Evolutionary conservation across 2,888 invertebrate species (phyloP).

Genomic region (Drosophila falleni): DNA sequence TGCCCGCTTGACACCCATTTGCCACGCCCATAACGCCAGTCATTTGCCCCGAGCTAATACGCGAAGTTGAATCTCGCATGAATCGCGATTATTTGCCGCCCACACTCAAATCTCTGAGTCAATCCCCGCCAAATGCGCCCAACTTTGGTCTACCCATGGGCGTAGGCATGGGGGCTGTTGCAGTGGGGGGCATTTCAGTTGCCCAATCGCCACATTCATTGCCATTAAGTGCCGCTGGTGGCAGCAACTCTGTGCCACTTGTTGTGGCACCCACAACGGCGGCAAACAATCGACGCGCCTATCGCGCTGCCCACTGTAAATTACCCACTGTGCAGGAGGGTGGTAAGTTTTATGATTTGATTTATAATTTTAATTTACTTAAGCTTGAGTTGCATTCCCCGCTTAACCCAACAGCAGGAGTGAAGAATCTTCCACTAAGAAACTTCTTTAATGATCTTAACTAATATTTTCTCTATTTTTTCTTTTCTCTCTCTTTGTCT

Average conservation of each 20-base stretch:
- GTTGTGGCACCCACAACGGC: slow-evolving; percentile 72
- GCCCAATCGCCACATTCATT: slow-evolving; percentile 50
- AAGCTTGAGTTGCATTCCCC: slow-evolving; percentile 1
- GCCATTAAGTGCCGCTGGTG: slow-evolving; percentile 45
- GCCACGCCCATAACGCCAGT: slow-evolving; percentile 86
- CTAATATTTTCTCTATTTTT: slow-evolving; percentile 26
- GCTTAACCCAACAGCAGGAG: too few relatives aligned
- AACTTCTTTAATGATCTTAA: not conserved
- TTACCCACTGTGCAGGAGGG: slow-evolving; percentile 91
- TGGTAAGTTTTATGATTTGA: slow-evolving; percentile 87
- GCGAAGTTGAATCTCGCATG: slow-evolving; percentile 96
- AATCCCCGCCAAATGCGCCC: slow-evolving; percentile 79
- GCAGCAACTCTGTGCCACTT: slow-evolving; percentile 63
- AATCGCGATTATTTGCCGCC: slow-evolving; percentile 92
- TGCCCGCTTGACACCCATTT: slow-evolving; percentile 35
- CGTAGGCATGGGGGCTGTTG: slow-evolving; percentile 23
- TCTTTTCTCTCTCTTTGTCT: slow-evolving; percentile 1
- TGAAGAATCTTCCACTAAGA: too few relatives aligned
- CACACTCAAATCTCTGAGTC: slow-evolving; percentile 85
- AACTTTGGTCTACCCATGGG: slow-evolving; percentile 46
- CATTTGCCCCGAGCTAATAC: slow-evolving; percentile 94
- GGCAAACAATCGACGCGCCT: slow-evolving; percentile 80
- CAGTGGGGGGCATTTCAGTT: slow-evolving; percentile 19
- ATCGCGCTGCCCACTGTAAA: slow-evolving; percentile 83
- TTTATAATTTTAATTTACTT: not conserved